phyloP scores from a whole-genome alignment of 2,797 vertebrate genomes.

The Parauchenoglanis ngamensis region DNA sequence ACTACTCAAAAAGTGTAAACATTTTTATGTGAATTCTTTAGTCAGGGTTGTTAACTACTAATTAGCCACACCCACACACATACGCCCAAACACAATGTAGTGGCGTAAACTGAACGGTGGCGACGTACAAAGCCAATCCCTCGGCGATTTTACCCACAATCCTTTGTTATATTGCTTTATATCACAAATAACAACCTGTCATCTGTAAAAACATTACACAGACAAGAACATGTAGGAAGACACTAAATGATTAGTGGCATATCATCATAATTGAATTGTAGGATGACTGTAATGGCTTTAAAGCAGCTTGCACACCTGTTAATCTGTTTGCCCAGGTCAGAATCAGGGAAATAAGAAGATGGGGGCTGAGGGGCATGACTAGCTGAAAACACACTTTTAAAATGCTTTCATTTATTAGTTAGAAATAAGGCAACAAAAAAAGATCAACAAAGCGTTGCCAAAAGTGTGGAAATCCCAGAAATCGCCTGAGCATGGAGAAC shows the following conservation, averaged over 20 bases:
- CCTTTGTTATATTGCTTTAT: slow-evolving; percentile 47
- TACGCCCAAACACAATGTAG: neutral
- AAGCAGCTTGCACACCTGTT: neutral
- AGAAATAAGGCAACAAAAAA: neutral
- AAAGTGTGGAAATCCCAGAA: neutral
- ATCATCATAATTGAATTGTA: neutral
- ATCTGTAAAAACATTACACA: neutral
- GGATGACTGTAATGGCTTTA: neutral
- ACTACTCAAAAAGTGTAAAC: neutral
- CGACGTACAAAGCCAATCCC: slow-evolving; percentile 29
- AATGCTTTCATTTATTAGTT: neutral
- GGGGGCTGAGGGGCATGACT: neutral
- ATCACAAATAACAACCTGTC: neutral
- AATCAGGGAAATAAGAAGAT: neutral
- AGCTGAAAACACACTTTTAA: neutral
- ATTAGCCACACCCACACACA: neutral
- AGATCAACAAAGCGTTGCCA: neutral
- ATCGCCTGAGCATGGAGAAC: neutral
- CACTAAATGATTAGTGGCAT: too few relatives aligned
- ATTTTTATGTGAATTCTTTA: neutral
- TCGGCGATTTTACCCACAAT: slow-evolving; percentile 54
- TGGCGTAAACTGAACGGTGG: neutral
- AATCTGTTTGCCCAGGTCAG: neutral
- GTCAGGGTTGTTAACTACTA: neutral
- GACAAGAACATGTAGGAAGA: neutral